phyloP scores from a whole-genome alignment of 2,797 vertebrate genomes.

The Melanotaenia nigrans region DNA sequence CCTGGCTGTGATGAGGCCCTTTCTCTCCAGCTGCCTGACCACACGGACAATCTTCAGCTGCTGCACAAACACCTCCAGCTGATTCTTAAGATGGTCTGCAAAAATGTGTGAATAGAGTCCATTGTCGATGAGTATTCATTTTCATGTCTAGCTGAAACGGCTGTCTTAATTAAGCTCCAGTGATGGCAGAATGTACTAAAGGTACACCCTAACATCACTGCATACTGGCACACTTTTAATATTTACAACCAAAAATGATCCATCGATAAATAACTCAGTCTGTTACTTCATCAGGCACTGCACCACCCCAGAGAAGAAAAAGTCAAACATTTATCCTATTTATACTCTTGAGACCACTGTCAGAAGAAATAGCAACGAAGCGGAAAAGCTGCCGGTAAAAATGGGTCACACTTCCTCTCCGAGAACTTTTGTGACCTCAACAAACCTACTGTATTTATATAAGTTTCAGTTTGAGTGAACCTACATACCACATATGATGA shows the following conservation, averaged over 20 bases:
- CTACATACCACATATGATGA: background rate
- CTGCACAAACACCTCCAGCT: conserved; percentile 86
- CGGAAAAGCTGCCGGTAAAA: conserved; percentile 40
- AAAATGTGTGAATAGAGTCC: background rate
- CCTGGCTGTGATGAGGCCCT: conserved; percentile 93
- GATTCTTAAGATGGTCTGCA: conserved; percentile 87
- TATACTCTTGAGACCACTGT: background rate
- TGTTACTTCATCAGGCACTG: background rate
- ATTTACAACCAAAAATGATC: background rate
- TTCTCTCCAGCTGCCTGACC: conserved; percentile 90
- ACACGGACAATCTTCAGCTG: conserved; percentile 90
- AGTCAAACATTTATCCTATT: background rate
- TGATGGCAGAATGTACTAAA: background rate
- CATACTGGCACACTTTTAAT: background rate
- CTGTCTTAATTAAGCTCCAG: background rate
- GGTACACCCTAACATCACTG: background rate
- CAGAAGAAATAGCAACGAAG: conserved; percentile 12
- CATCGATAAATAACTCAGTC: background rate
- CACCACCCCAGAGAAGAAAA: background rate
- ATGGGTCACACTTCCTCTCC: conserved; percentile 36
- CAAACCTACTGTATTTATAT: background rate
- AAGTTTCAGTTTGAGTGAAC: conserved; percentile 17
- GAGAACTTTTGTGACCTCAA: conserved; percentile 10
- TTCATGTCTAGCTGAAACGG: background rate
- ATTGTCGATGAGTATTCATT: background rate